phyloP scores from a whole-genome alignment of 1,140 invertebrate species.

The Brachionus manjavacas region DNA sequence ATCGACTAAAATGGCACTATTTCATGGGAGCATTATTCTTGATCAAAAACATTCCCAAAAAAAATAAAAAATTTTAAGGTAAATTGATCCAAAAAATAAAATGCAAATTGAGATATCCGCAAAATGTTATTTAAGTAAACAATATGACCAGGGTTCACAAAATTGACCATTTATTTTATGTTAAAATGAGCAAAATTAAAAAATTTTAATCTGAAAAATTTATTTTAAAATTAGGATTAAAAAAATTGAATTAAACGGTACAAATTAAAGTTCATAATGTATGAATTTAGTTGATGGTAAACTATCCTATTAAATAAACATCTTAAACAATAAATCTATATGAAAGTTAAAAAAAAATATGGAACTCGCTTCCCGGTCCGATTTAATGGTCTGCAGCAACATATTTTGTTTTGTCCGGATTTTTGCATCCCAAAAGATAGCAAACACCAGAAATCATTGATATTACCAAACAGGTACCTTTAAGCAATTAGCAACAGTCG shows the following conservation, averaged over 20 bases:
- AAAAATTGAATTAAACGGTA: background rate
- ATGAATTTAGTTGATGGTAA: background rate
- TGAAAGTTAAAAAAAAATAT: background rate
- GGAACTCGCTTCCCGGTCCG: background rate
- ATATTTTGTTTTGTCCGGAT: slow-evolving; percentile 23
- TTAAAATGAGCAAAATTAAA: no score
- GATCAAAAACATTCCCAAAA: no score
- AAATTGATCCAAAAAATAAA: no score
- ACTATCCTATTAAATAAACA: background rate
- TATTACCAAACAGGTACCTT: background rate
- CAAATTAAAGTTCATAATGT: background rate
- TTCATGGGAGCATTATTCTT: no score
- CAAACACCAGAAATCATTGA: slow-evolving; percentile 7
- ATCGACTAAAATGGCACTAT: no score
- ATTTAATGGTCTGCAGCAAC: background rate
- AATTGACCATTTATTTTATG: no score
- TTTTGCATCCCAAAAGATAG: slow-evolving; percentile 20
- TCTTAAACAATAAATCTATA: background rate
- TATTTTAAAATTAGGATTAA: background rate
- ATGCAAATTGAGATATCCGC: no score
- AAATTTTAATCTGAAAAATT: no score
- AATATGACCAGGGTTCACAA: no score
- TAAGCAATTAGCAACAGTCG: background rate
- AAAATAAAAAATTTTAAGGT: no score
- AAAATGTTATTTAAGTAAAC: no score